A percentile compares a stretch with the other conserved stretches of the same genome.
These are phyloP conservation scores for Erebia epiphron DNA, from an alignment of 2,888 invertebrate genomes.

Conservation along the genomic window DNA sequence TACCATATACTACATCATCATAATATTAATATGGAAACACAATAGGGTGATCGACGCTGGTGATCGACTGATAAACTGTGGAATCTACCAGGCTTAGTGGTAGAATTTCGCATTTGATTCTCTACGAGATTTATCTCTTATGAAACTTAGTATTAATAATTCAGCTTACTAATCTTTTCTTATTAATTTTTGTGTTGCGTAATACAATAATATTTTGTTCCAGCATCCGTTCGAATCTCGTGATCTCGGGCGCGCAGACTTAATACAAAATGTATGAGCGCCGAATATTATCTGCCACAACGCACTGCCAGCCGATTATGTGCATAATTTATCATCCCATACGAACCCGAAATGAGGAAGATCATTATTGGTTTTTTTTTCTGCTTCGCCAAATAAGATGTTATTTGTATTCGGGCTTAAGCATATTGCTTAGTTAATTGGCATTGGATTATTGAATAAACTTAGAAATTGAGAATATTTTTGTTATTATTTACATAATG, in stretches of 20 bases:
- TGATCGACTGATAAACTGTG: too few relatives aligned
- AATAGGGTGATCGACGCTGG: too few relatives aligned
- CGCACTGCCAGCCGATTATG: slow-evolving; percentile 19
- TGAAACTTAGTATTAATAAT: too few relatives aligned
- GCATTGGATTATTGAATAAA: background rate
- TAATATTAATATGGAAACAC: too few relatives aligned
- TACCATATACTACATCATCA: too few relatives aligned
- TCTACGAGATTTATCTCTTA: too few relatives aligned
- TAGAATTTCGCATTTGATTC: too few relatives aligned
- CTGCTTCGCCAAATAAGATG: slow-evolving; percentile 10
- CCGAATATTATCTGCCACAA: slow-evolving; percentile 11
- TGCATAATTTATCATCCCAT: slow-evolving; percentile 19
- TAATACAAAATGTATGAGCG: slow-evolving; percentile 23
- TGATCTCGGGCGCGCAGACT: slow-evolving; percentile 2
- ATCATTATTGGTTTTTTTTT: slow-evolving; percentile 18
- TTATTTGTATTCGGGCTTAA: background rate
- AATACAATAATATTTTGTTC: background rate
- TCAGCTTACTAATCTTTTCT: background rate
- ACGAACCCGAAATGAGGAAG: slow-evolving; percentile 16
- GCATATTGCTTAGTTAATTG: slow-evolving; percentile 13
- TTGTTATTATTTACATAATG: too few relatives aligned
- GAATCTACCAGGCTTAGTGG: too few relatives aligned
- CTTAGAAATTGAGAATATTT: too few relatives aligned
- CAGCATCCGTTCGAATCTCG: background rate
- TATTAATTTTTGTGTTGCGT: background rate